Evolutionary conservation across 2,888 invertebrate genomes (phyloP).

Genomic region (Apodemia duryi): DNA sequence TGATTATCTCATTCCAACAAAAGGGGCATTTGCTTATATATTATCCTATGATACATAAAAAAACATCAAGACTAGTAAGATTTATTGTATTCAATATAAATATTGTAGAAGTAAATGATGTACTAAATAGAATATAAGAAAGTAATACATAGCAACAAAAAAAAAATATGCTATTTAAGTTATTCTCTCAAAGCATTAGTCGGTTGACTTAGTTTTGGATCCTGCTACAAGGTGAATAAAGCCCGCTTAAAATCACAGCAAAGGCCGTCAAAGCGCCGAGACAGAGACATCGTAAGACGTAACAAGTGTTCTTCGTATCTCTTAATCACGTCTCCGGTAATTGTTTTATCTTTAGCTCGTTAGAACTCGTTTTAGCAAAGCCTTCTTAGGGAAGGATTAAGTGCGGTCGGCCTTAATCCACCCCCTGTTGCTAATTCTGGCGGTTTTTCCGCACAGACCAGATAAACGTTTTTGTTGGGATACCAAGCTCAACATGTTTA

Average conservation of each 20-base stretch:
- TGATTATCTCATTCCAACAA: too few relatives aligned
- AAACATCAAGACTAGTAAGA: too few relatives aligned
- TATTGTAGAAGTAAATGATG: too few relatives aligned
- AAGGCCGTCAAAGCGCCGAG: conserved; percentile 42
- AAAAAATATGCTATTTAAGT: background rate
- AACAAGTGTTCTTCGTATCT: conserved; percentile 77
- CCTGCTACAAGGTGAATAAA: conserved; percentile 33
- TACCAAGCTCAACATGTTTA: conserved; percentile 58
- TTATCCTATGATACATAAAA: too few relatives aligned
- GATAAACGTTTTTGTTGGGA: conserved; percentile 76
- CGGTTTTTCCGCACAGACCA: conserved; percentile 75
- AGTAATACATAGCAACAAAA: too few relatives aligned
- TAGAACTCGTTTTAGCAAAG: conserved; percentile 80
- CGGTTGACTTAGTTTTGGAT: conserved; percentile 30
- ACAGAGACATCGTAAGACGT: conserved; percentile 59
- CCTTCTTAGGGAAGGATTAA: conserved; percentile 80
- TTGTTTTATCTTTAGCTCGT: conserved; percentile 80
- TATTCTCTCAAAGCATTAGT: conserved; percentile 26
- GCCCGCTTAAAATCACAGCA: conserved; percentile 33
- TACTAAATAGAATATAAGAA: too few relatives aligned
- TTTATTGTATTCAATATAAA: too few relatives aligned
- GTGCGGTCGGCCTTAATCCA: conserved; percentile 76
- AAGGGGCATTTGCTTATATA: too few relatives aligned
- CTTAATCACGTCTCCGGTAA: conserved; percentile 76
- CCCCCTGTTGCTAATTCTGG: conserved; percentile 76